Evolutionary conservation across 2,113 vertebrate species (phyloP).

Genomic region (Syrrhaptes paradoxus): DNA sequence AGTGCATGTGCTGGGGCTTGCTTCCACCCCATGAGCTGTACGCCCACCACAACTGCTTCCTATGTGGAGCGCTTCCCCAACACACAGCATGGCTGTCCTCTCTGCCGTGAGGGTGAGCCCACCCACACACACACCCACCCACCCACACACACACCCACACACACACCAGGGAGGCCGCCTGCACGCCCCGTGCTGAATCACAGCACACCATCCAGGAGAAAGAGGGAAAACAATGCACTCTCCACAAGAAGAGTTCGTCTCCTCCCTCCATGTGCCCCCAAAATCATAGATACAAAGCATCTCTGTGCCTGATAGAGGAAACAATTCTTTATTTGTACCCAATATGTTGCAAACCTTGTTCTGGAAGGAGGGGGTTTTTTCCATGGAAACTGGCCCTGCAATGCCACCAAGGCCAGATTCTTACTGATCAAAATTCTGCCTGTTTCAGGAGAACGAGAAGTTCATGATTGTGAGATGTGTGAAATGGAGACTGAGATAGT

Average conservation of each 20-base stretch:
- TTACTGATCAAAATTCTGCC: not conserved
- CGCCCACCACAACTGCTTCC: not conserved
- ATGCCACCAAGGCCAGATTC: not conserved
- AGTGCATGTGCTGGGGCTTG: not conserved
- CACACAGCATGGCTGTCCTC: not conserved
- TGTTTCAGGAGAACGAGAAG: not conserved
- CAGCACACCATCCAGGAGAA: fast-evolving
- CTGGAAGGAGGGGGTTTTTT: not conserved
- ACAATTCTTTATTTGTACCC: not conserved
- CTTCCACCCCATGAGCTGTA: not conserved
- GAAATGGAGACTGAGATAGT: not conserved
- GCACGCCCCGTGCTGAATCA: no score
- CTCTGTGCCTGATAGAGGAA: slow-evolving; percentile 3
- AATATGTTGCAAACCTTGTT: not conserved
- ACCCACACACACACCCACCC: no score
- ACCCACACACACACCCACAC: not conserved
- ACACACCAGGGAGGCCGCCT: not conserved
- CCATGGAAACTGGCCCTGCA: not conserved
- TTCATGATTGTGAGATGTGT: not conserved
- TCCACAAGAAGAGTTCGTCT: slow-evolving; percentile 20
- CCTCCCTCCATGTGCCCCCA: not conserved
- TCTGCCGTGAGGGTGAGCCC: not conserved
- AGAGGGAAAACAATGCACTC: not conserved
- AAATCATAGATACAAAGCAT: not conserved
- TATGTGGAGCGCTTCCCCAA: not conserved